Evolutionary conservation across 1,140 invertebrate species (phyloP), one percentile per base, ranked within the genome.

Genomic region (Augochlora pura): DNA sequence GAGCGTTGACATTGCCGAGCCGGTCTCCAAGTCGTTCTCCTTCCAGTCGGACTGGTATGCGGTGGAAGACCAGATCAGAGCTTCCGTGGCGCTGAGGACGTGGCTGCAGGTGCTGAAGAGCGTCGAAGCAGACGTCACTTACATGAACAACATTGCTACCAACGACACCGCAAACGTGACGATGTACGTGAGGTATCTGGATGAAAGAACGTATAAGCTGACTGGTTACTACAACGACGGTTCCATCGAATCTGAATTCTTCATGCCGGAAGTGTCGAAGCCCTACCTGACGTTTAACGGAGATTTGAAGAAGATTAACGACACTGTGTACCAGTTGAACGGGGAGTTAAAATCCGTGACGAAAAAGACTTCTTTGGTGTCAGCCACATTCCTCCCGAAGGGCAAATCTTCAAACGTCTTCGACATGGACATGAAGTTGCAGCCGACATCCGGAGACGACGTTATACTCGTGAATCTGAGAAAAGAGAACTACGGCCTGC

Each of bases 1-100:
- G 39, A 77, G 69, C 80, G 63, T 90, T 7, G 62, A 83, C 16
- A 77, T 91, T 2, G 77, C 82, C 8, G 80, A 88, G 4, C 46
- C 87, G 38, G 62, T 81, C 63, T 70, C 76, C 59, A 88, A 77
- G 78, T 65, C 75, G 0, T 84, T 93, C 38, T 93, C 91, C 79
- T 91, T 95, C 10, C 92, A 92, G 82, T 92, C 91, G 5, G 83
- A 89, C 0, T 96, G 94, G 94, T 88, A 93, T 3, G 86, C 92
- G 14, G 88, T 93, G 9, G 92, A 93, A 1, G 66, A 92, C n/a
- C 90, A 92, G 10, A 87, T 93, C 0, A 92, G 93, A 79, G 88
- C 85, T 5, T 88, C 80, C 18, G 87, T 94, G 1, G 90, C 90
- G 1, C 82, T 96, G 2, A 91, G 93, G 38, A 94, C 94, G 21